Evolutionary conservation across 1,140 invertebrate species (phyloP).

Genomic region (Phymorhynchus buccinoides): DNA sequence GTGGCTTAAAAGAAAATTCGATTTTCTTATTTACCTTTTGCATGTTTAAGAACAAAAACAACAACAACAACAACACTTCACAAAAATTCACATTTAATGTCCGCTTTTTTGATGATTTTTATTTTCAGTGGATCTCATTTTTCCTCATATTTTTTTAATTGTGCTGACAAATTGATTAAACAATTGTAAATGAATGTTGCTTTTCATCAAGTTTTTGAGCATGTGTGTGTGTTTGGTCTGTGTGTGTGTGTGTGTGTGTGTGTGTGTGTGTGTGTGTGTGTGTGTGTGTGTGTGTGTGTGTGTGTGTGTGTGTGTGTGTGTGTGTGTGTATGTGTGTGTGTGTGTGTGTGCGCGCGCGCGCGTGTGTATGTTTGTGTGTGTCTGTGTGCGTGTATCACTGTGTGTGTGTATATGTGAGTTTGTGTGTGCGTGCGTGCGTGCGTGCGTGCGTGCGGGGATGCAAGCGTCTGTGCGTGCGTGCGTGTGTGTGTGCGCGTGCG

Average conservation of each 20-base stretch:
- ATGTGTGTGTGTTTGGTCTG: too few species aligned
- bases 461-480: background rate
- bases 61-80: too few species aligned
- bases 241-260: conserved; percentile 27
- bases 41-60: too few species aligned
- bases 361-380: background rate
- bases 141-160: too few species aligned
- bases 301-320: conserved; percentile 11
- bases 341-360: conserved; percentile 5
- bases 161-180: too few species aligned
- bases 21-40: too few species aligned
- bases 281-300: conserved; percentile 23
- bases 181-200: too few species aligned
- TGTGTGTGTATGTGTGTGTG: background rate
- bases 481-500: background rate
- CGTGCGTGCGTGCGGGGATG: background rate
- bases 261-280: conserved; percentile 26
- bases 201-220: too few species aligned
- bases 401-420: conserved; percentile 6
- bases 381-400: background rate
- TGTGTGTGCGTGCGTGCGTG: conserved; percentile 10
- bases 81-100: too few species aligned
- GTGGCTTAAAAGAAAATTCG: too few species aligned
- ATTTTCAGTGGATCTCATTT: too few species aligned
- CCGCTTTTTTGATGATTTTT: too few species aligned